phyloP scores from a whole-genome alignment of 1,140 invertebrate genomes.

The Coelopa frigida region DNA sequence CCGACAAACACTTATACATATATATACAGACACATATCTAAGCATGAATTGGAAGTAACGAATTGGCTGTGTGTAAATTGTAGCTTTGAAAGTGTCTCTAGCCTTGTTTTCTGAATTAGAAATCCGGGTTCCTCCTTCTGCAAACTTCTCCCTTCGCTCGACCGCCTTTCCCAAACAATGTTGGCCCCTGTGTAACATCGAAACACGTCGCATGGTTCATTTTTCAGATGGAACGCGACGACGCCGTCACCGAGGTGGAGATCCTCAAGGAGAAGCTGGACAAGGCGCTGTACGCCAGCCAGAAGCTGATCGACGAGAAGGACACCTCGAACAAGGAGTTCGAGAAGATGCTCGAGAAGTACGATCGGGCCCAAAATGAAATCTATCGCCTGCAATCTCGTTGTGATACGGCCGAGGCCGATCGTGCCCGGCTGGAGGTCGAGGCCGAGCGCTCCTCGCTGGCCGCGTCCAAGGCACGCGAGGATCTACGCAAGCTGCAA shows the following conservation, averaged over 20 bases:
- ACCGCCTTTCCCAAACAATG: conserved; percentile 4
- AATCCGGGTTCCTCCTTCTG: too few species aligned
- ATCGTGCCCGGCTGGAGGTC: conserved; percentile 75
- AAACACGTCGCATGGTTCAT: too few species aligned
- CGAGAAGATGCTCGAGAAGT: conserved; percentile 87
- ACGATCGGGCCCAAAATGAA: conserved; percentile 84
- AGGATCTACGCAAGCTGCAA: conserved; percentile 77
- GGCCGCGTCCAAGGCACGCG: conserved; percentile 68
- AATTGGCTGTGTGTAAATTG: conserved; percentile 41
- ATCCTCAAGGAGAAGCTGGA: conserved; percentile 85
- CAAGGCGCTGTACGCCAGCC: conserved; percentile 69
- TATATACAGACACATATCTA: neutral
- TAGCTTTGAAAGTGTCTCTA: conserved; percentile 27
- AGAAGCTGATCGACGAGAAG: conserved; percentile 80
- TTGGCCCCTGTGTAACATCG: too few species aligned
- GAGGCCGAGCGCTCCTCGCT: conserved; percentile 80
- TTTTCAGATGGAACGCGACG: conserved; percentile 73
- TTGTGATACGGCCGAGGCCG: conserved; percentile 76
- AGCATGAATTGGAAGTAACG: conserved; percentile 5
- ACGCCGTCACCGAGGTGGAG: conserved; percentile 75
- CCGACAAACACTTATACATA: conserved; percentile 8
- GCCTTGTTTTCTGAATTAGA: too few species aligned
- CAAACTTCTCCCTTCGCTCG: conserved; percentile 11
- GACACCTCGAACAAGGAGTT: conserved; percentile 83
- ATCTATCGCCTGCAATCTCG: conserved; percentile 80